Conservation (phyloP, 2,888 invertebrate species). For the Andricus curvator region DNA sequence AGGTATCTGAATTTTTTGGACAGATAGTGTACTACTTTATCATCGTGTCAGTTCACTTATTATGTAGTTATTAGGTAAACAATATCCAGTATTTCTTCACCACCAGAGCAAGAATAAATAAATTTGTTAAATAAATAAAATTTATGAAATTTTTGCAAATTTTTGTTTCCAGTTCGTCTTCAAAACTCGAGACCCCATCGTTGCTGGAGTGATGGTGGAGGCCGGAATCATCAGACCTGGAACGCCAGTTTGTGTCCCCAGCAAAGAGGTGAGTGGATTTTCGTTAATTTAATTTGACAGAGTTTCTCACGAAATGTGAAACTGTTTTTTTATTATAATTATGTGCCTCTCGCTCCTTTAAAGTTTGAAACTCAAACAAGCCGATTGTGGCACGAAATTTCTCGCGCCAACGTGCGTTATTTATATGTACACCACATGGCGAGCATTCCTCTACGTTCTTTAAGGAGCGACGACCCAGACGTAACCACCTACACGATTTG, state of each 20-base stretch:
- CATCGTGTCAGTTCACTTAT: too few relatives aligned
- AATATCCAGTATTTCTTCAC: too few relatives aligned
- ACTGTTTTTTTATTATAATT: slow-evolving; percentile 30
- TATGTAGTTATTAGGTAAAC: too few relatives aligned
- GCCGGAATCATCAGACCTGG: slow-evolving; percentile 97
- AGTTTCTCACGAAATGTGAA: not conserved
- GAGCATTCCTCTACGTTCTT: slow-evolving; percentile 39
- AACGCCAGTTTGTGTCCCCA: slow-evolving; percentile 98
- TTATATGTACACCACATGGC: slow-evolving; percentile 38
- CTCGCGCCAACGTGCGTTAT: slow-evolving; percentile 30
- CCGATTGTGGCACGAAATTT: slow-evolving; percentile 23
- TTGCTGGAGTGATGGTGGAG: slow-evolving; percentile 96
- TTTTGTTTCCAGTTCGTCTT: slow-evolving; percentile 89
- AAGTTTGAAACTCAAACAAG: not conserved
- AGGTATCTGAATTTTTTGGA: too few relatives aligned
- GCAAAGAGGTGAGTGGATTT: slow-evolving; percentile 88
- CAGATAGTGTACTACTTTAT: too few relatives aligned
- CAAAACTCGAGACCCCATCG: slow-evolving; percentile 99
- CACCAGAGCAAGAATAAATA: too few relatives aligned
- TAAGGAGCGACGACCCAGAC: slow-evolving; percentile 41
- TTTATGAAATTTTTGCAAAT: not conserved
- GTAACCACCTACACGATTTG: slow-evolving; percentile 39
- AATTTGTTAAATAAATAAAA: too few relatives aligned
- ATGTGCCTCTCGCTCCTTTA: not conserved
- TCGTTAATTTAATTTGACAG: not conserved